A percentile compares a stretch with the other conserved stretches of the same genome.
Conservation (phyloP, 2,888 invertebrate genomes). For the Pelosia muscerda region DNA sequence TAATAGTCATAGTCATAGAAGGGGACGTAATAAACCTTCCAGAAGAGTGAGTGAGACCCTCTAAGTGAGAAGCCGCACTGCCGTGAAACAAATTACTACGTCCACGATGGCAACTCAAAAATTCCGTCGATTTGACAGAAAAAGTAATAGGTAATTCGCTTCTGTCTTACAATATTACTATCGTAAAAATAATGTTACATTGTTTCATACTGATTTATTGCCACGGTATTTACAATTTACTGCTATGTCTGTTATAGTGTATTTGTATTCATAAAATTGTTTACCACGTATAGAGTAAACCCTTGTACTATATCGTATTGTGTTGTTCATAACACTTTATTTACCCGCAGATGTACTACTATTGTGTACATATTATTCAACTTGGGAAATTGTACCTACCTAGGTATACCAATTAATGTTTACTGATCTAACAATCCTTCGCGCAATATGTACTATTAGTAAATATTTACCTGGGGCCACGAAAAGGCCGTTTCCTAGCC, state of each 20-base stretch:
- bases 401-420: conserved; percentile 13
- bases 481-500: conserved; percentile 80
- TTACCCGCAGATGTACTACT: background rate
- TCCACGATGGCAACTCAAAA: no score
- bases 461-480: conserved; percentile 72
- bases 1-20: no score
- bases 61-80: no score
- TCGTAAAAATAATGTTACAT: background rate
- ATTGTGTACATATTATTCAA: background rate
- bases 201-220: conserved; percentile 4
- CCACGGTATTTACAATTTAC: conserved; percentile 2
- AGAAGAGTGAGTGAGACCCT: no score
- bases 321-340: background rate
- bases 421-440: conserved; percentile 4
- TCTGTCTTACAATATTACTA: background rate
- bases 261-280: conserved; percentile 4
- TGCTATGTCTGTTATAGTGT: conserved; percentile 3
- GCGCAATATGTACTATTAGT: conserved; percentile 17
- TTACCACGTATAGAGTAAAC: background rate
- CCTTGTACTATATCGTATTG: background rate
- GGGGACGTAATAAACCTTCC: no score
- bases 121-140: no score
- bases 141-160: background rate
- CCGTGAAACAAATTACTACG: no score
- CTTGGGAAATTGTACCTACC: conserved; percentile 5